Conservation (phyloP, 2,113 vertebrate species). For the Lipophrys pholis region DNA sequence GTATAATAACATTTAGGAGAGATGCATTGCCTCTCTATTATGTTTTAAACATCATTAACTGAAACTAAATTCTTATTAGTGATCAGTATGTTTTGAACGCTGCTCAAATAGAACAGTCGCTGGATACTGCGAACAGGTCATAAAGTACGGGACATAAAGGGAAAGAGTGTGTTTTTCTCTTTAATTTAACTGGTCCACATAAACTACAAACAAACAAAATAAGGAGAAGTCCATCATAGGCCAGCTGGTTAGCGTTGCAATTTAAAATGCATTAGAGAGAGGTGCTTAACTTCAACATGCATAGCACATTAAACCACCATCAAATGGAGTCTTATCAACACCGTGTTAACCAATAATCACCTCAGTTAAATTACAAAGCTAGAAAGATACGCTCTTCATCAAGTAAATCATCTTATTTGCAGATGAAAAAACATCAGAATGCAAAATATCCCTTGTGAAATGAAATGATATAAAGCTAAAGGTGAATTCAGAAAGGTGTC, state of each 20-base stretch:
- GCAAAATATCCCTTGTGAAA: background rate
- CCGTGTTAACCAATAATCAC: constrained; percentile 32
- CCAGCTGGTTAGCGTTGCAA: constrained; percentile 8
- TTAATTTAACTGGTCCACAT: background rate
- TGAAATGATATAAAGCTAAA: background rate
- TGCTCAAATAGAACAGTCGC: background rate
- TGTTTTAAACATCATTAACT: background rate
- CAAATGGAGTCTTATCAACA: constrained; percentile 28
- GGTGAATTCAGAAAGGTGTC: background rate
- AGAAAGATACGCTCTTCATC: background rate
- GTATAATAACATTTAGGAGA: too few relatives aligned
- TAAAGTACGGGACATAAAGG: background rate
- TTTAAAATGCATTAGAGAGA: constrained; percentile 45
- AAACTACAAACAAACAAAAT: background rate
- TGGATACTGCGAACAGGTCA: background rate
- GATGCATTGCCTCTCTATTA: too few relatives aligned
- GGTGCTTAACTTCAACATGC: constrained; percentile 24
- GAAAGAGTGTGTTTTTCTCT: too few relatives aligned
- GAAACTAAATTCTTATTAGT: background rate
- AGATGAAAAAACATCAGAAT: background rate
- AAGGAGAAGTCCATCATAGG: constrained; percentile 7
- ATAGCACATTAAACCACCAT: constrained; percentile 38
- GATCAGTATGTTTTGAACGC: background rate
- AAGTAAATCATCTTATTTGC: background rate
- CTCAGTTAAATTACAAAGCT: constrained; percentile 8